Base-by-base conservation (phyloP, 2,888 invertebrate genomes). In the Oscheius sp. region DNA sequence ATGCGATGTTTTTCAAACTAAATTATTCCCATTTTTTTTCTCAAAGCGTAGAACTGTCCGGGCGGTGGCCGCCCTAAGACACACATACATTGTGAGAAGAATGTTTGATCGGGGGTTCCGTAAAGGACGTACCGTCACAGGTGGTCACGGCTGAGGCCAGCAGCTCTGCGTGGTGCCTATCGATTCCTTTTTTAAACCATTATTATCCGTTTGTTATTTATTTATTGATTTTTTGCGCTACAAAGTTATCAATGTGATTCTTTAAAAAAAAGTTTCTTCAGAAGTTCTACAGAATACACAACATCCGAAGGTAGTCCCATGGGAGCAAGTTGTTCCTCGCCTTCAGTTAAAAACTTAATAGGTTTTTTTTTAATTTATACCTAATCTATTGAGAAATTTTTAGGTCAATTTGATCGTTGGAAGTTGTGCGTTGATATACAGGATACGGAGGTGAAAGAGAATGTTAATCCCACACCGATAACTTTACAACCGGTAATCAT, bases 51-150 rank as follows among this genome's bases (percentile, higher is more conserved):
- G 2, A 58, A 12, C 27, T 58, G 29, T 25, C 58, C 27, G 3
- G 3, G 9, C 35, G 9, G 35, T 27, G 58, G 13, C 27, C 27
- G 58, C 58, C n/a, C 29, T n/a, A 23, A 29, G 27, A 13, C 58
- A 27, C 27, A n/a, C 27, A 23, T n/a, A 2, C 27, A 16, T 27
- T 49, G 5, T 21, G 55, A 23, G 12, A 25, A 27, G 58, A 18
- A 23, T 63, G 66, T 66, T 49, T 66, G 64, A 46, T 18, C 23
- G 64, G 23, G 29, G 49, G 66, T 66, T 66, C 25, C 66, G 66
- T 52, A 66, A 52, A 66, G 66, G 49, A 52, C 41, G 49, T 46
- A 64, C 35, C 41, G 43, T 16, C 49, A 16, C 27, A 21, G 52
- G 29, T 66, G 66, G 49, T 46, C 46, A 52, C 52, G 66, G 27